Evolutionary conservation across 2,888 invertebrate species (phyloP).

Genomic region (Rhingia rostrata): DNA sequence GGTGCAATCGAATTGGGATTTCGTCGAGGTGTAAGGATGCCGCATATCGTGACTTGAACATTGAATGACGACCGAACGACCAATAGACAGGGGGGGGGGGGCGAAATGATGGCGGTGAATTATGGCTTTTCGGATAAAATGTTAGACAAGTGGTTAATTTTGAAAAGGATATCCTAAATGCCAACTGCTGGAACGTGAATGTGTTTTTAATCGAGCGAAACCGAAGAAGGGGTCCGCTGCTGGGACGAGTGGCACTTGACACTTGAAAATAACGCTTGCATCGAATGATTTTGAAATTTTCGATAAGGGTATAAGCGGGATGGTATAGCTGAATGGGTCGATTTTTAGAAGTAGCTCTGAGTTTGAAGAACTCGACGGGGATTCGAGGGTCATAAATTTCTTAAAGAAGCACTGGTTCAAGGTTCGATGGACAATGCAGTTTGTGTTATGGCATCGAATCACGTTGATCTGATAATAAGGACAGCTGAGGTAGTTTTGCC

Average conservation of each 20-base stretch:
- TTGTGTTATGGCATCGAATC: too few relatives aligned
- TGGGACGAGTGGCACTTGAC: conserved; percentile 8
- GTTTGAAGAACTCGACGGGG: not conserved
- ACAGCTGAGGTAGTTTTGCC: too few relatives aligned
- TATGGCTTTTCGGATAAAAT: conserved; percentile 63
- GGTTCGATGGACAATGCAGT: too few relatives aligned
- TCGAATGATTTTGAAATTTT: not conserved
- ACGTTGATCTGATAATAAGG: too few relatives aligned
- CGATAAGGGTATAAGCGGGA: conserved; percentile 1
- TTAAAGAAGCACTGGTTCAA: too few relatives aligned
- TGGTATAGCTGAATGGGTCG: not conserved
- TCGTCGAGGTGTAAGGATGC: conserved; percentile 1
- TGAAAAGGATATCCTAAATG: conserved; percentile 61
- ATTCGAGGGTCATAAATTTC: too few relatives aligned
- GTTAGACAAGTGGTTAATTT: conserved; percentile 69
- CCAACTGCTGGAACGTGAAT: conserved; percentile 53
- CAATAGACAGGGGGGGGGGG: not conserved
- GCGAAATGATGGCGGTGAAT: conserved; percentile 12
- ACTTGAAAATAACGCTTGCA: conserved; percentile 2
- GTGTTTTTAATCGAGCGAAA: conserved; percentile 39
- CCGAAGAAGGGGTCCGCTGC: not conserved
- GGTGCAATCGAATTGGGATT: conserved; percentile 1
- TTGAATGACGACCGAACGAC: conserved; percentile 13
- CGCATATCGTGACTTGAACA: conserved; percentile 53
- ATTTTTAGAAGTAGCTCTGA: not conserved